A percentile compares a stretch with the other conserved stretches of the same genome.
Evolutionary conservation across 2,888 invertebrate genomes (phyloP).

Genomic region (Agonopterix alstromeriana): DNA sequence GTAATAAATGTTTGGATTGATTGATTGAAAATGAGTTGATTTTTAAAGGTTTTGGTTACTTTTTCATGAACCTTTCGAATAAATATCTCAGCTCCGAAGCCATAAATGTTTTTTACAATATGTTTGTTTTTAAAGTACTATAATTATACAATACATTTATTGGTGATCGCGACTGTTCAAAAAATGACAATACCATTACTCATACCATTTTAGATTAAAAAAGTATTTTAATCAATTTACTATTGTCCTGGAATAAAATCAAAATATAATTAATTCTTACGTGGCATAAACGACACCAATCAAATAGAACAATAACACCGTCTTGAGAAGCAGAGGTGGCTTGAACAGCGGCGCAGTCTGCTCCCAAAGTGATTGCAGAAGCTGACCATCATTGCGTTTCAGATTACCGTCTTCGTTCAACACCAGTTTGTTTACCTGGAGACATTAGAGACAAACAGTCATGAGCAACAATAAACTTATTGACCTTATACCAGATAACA

Average conservation of each 20-base stretch:
- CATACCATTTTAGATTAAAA: too few relatives aligned
- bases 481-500: not conserved
- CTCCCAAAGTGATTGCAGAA: conserved; percentile 38
- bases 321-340: conserved; percentile 56
- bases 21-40: too few relatives aligned
- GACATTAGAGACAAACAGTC: not conserved
- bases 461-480: not conserved
- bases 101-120: too few relatives aligned
- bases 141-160: too few relatives aligned
- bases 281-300: conserved; percentile 76
- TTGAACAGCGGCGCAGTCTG: conserved; percentile 68
- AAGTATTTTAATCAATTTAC: not conserved
- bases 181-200: too few relatives aligned
- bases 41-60: too few relatives aligned
- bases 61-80: too few relatives aligned
- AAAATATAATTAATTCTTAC: conserved; percentile 37
- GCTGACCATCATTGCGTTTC: conserved; percentile 16
- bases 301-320: conserved; percentile 67
- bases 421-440: conserved; percentile 23
- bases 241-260: not conserved
- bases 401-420: conserved; percentile 17
- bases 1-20: too few relatives aligned
- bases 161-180: too few relatives aligned
- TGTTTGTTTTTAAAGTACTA: too few relatives aligned
- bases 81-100: too few relatives aligned